phyloP scores from a whole-genome alignment of 2,888 invertebrate species.

The Athripsodes cinereus region DNA sequence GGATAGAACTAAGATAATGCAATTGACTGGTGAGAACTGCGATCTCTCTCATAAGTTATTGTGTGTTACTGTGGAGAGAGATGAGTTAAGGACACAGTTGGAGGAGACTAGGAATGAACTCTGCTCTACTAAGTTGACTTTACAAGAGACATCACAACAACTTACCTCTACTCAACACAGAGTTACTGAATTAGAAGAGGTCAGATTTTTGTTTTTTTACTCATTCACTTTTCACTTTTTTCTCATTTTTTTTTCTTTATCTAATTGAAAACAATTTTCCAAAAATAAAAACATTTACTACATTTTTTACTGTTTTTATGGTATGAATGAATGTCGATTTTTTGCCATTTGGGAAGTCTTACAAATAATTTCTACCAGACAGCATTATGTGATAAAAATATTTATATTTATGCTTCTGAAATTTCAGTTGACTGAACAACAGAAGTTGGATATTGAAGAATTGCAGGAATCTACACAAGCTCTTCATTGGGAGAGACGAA shows the following conservation, averaged over 20 bases:
- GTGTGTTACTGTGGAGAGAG: slow-evolving; percentile 12
- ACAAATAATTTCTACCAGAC: too few relatives aligned
- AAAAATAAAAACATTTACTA: neutral
- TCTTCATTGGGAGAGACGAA: slow-evolving; percentile 32
- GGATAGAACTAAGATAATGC: slow-evolving; percentile 15
- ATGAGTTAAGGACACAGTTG: slow-evolving; percentile 9
- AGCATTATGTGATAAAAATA: too few relatives aligned
- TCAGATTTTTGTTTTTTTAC: slow-evolving; percentile 1
- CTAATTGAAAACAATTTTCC: too few relatives aligned
- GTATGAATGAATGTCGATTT: too few relatives aligned
- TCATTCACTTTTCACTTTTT: neutral
- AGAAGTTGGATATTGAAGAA: slow-evolving; percentile 29
- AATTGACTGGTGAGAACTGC: slow-evolving; percentile 12
- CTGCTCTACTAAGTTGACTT: slow-evolving; percentile 1
- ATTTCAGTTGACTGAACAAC: slow-evolving; percentile 24
- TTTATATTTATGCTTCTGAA: neutral
- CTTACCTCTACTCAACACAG: slow-evolving; percentile 10
- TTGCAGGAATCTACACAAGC: slow-evolving; percentile 23
- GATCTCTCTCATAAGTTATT: slow-evolving; percentile 11
- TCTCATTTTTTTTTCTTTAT: neutral
- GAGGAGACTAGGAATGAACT: slow-evolving; percentile 10
- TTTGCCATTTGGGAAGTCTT: too few relatives aligned
- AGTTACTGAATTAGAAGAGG: slow-evolving; percentile 17
- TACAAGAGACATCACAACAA: slow-evolving; percentile 10
- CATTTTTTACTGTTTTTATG: neutral